Evolutionary conservation across 2,797 vertebrate species (phyloP).

Genomic region (Eidolon dupreanum): DNA sequence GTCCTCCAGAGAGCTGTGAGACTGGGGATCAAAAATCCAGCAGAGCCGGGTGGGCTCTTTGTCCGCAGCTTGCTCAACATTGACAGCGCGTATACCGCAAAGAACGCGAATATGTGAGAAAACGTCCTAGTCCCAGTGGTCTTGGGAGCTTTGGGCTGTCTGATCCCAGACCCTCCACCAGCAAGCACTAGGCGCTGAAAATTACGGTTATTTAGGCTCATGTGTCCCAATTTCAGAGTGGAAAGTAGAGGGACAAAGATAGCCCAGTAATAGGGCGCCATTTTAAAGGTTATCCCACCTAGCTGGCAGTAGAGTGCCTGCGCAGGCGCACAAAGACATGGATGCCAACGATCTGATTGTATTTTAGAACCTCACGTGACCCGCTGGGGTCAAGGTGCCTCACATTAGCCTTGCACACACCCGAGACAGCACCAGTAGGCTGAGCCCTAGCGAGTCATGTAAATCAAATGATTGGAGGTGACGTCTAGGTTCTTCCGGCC

Average conservation of each 20-base stretch:
- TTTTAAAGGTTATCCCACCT: background rate
- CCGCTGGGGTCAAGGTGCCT: background rate
- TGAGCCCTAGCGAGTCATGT: background rate
- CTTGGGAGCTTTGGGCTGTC: background rate
- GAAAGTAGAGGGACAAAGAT: background rate
- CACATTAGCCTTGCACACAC: background rate
- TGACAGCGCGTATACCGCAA: background rate
- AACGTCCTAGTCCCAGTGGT: background rate
- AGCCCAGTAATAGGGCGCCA: background rate
- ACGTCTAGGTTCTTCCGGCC: no score
- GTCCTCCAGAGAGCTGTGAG: background rate
- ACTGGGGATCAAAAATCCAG: background rate
- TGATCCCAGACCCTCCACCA: background rate
- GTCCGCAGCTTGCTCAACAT: background rate
- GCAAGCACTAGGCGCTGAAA: background rate
- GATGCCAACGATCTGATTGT: accelerated
- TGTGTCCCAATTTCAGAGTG: background rate
- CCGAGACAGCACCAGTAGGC: background rate
- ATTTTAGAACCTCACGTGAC: background rate
- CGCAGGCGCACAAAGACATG: background rate
- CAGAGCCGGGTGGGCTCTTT: background rate
- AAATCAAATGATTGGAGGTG: no score
- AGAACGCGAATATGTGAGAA: background rate
- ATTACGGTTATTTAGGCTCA: background rate
- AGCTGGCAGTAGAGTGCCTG: background rate